Percentiles rank a stretch among this genome's conserved stretches.
phyloP scores from a whole-genome alignment of 2,888 invertebrate species.

The Osedax fenrisi region DNA sequence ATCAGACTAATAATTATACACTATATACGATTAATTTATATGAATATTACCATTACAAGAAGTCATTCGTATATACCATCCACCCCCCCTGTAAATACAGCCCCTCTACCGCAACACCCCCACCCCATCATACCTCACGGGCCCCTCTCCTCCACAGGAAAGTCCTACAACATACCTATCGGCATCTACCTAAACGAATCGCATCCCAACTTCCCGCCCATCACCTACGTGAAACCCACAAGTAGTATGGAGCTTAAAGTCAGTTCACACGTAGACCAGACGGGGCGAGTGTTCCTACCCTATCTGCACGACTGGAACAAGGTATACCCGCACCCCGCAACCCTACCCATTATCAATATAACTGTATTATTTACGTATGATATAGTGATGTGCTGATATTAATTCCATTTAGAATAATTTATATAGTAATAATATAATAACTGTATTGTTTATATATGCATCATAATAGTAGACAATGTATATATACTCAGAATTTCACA shows the following conservation, averaged over 20 bases:
- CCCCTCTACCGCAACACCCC: background rate
- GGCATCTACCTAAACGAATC: conserved; percentile 91
- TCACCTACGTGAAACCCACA: conserved; percentile 78
- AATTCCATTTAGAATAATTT: no score
- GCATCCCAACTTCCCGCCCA: conserved; percentile 87
- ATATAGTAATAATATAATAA: no score
- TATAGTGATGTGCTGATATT: no score
- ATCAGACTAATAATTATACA: no score
- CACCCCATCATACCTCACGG: background rate
- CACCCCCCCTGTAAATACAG: no score
- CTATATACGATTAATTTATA: no score
- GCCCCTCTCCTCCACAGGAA: conserved; percentile 53
- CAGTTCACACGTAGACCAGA: conserved; percentile 82
- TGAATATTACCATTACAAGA: no score
- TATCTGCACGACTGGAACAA: conserved; percentile 84
- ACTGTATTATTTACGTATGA: no score
- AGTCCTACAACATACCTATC: conserved; percentile 85
- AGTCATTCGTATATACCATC: no score
- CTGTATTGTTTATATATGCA: no score
- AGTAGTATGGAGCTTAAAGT: conserved; percentile 85
- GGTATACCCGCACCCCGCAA: background rate
- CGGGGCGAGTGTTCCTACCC: conserved; percentile 87
- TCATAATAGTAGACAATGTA: no score
- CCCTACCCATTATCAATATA: background rate
- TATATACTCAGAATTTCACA: no score